A percentile compares a stretch with the other conserved stretches of the same genome.
Conservation (phyloP, 1,140 invertebrate species). For the Asbolus verrucosus region DNA sequence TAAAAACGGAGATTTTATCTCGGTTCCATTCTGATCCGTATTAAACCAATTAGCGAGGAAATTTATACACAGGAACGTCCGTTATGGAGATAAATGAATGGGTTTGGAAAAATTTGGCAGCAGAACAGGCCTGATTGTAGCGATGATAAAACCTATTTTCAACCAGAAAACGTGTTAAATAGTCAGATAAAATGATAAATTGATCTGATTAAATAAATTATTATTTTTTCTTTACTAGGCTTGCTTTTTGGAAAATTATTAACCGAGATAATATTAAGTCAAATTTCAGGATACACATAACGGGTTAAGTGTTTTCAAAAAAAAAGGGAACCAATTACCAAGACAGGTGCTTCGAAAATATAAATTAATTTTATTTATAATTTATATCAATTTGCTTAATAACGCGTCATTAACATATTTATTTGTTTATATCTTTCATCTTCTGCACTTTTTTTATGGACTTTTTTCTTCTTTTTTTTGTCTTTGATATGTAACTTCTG, state of each 20-base stretch:
- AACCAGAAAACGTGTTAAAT: no score
- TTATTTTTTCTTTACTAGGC: no score
- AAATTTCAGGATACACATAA: not conserved
- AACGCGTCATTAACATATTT: slow-evolving; percentile 1
- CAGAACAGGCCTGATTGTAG: not conserved
- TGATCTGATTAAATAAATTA: no score
- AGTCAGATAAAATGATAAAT: no score
- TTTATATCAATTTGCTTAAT: slow-evolving; percentile 3
- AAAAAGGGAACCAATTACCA: not conserved
- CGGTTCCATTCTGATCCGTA: not conserved
- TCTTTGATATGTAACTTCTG: no score
- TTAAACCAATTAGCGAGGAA: not conserved
- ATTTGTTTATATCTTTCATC: not conserved
- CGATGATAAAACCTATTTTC: no score
- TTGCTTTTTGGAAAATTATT: no score
- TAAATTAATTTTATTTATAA: not conserved
- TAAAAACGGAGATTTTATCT: slow-evolving; percentile 5
- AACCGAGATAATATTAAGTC: not conserved
- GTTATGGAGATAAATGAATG: not conserved
- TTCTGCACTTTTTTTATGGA: no score
- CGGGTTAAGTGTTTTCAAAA: not conserved
- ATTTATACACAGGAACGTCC: not conserved
- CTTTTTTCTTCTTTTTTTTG: not conserved
- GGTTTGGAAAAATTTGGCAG: not conserved
- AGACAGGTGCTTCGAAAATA: not conserved